Evolutionary conservation across 1,140 invertebrate species (phyloP).

Genomic region (Pseudomyrmex cubaensis): DNA sequence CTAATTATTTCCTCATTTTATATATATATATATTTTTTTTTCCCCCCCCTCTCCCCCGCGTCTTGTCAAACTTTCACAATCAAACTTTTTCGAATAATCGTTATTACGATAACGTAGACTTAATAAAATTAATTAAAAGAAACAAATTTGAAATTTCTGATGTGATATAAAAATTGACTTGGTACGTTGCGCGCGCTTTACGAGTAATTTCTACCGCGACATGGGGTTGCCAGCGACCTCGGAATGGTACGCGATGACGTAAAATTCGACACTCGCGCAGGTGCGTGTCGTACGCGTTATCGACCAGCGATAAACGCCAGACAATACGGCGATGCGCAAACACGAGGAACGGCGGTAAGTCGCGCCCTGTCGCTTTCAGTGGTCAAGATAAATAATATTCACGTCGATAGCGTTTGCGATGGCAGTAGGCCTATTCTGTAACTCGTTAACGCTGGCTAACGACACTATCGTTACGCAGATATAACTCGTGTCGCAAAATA

Average conservation of each 20-base stretch:
- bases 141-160: not conserved
- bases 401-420: conserved; percentile 49
- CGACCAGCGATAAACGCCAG: conserved; percentile 74
- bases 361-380: conserved; percentile 1
- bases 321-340: conserved; percentile 47
- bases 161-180: not conserved
- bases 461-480: too few relatives aligned
- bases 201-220: conserved; percentile 2
- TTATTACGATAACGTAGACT: not conserved
- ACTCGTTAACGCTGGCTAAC: too few relatives aligned
- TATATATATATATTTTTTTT: not conserved
- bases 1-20: conserved; percentile 49
- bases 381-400: conserved; percentile 59
- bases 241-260: conserved; percentile 29
- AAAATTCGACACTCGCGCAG: conserved; percentile 59
- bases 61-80: conserved; percentile 11
- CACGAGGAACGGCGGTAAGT: conserved; percentile 50
- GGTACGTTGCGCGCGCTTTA: not conserved
- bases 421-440: not conserved
- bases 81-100: conserved; percentile 7
- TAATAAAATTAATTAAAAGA: not conserved
- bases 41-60: too few relatives aligned
- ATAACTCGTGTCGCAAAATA: too few relatives aligned
- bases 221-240: conserved; percentile 70
- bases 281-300: conserved; percentile 74